Base-by-base conservation (phyloP, 2,113 vertebrate genomes). In the Alligator sinensis region DNA sequence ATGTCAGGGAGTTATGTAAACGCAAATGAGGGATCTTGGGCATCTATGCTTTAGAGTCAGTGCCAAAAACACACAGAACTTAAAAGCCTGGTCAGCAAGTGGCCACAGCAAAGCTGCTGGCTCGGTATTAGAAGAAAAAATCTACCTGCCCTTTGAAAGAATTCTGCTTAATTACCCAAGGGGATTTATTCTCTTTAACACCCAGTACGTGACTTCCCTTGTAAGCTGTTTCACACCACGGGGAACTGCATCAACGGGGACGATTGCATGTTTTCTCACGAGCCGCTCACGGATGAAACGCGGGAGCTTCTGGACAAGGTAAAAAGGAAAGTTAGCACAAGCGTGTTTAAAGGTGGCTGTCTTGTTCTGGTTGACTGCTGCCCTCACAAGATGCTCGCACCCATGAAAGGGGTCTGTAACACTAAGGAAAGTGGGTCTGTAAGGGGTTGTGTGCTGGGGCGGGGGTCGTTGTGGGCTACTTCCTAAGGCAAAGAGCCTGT, bases 211-310 rank as follows among this genome's bases (percentile, higher is more conserved):
- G 99, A 99, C 76, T 99, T 99, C 68, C 99, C 99, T 0, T 99
- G 99, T 94, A 99, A 99, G 97, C 95, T 99, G 11, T 99, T 98
- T 95, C 99, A 99, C 96, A 99, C 99, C 10, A 99, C 99, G 1
- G 99, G 99, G n/a, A 99, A 98, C 94, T 99, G 99, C 77, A 99
- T 99, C 94, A 99, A 99, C 2, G 99, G 98, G 0, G 99, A 99
- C 0, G 99, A 99, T 93, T 99, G 99, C 87, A 99, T 99, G 99
- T 99, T 99, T 86, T 99, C 99, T 14, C 99, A 99, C 1, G 98
- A 99, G 1, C 91, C 96, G 0, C 98, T 99, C 28, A 99, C 98
- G 0, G 99, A 99, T 3, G 99, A 99, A 95, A 99, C 99, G 0
- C 97, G 98, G 91, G 99, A 99, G 86, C 98, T 99, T 11, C 97